These are phyloP conservation scores for Sinella curviseta DNA, from an alignment of 1,140 invertebrate genomes.

Conservation along the genomic window DNA sequence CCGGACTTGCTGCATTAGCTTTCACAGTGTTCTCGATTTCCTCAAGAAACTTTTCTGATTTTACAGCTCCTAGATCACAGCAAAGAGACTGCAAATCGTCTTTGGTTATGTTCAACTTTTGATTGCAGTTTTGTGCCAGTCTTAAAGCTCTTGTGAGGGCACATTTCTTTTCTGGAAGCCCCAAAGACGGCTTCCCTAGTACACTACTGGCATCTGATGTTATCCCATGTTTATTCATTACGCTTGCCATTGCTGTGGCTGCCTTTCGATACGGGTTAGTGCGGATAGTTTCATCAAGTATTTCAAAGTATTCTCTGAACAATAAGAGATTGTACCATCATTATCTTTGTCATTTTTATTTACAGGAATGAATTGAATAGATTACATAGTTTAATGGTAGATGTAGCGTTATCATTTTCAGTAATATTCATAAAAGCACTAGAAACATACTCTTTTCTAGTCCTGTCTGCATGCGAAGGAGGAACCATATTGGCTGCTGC, in stretches of 20 bases:
- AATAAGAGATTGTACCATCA: no score
- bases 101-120: neutral
- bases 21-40: no score
- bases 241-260: neutral
- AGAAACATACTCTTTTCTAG: slow-evolving; percentile 5
- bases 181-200: neutral
- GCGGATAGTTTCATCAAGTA: slow-evolving; percentile 4
- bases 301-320: slow-evolving; percentile 22
- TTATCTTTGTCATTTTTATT: neutral
- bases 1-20: neutral
- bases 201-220: neutral
- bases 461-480: neutral
- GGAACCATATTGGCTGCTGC: no score
- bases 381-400: neutral
- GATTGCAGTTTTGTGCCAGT: neutral
- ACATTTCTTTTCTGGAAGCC: neutral
- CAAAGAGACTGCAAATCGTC: neutral
- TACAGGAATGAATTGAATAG: neutral
- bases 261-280: slow-evolving; percentile 21
- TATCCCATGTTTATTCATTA: slow-evolving; percentile 3
- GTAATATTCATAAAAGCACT: no score
- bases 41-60: no score
- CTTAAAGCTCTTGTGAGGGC: neutral
- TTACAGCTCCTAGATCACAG: neutral
- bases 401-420: no score